Conservation (phyloP, 2,888 invertebrate species). For the Agrotis segetum region DNA sequence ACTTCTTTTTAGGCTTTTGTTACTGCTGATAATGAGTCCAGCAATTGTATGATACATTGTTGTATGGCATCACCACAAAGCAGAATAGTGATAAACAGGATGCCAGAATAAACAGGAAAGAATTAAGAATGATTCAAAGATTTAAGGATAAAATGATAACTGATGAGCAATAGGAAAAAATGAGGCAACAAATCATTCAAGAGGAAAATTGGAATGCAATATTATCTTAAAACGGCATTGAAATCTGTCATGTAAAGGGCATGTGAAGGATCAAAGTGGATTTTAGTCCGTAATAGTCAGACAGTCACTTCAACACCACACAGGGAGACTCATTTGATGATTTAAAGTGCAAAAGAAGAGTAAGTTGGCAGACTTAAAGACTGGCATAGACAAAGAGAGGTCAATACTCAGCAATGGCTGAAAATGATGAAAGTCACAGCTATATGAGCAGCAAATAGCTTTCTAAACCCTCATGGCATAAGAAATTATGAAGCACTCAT, state of each 20-base stretch:
- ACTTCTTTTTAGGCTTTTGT: conserved; percentile 9
- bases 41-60: conserved; percentile 1
- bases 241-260: no score
- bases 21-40: neutral
- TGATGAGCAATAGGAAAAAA: neutral
- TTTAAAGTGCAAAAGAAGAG: no score
- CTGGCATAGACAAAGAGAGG: neutral
- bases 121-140: neutral
- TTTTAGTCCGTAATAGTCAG: no score
- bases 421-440: neutral
- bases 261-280: no score
- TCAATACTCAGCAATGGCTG: neutral
- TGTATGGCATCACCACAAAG: conserved; percentile 1
- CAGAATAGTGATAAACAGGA: conserved; percentile 11
- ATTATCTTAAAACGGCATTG: no score
- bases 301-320: no score
- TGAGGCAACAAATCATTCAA: no score
- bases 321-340: no score
- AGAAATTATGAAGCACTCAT: neutral
- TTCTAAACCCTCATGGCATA: neutral
- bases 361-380: no score
- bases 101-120: neutral
- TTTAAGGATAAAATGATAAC: neutral
- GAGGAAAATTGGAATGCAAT: no score
- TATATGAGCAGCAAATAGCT: neutral